A percentile compares a stretch with the other conserved stretches of the same genome.
Evolutionary conservation across 2,888 invertebrate genomes (phyloP).

Genomic region (Chloroclysta siterata): DNA sequence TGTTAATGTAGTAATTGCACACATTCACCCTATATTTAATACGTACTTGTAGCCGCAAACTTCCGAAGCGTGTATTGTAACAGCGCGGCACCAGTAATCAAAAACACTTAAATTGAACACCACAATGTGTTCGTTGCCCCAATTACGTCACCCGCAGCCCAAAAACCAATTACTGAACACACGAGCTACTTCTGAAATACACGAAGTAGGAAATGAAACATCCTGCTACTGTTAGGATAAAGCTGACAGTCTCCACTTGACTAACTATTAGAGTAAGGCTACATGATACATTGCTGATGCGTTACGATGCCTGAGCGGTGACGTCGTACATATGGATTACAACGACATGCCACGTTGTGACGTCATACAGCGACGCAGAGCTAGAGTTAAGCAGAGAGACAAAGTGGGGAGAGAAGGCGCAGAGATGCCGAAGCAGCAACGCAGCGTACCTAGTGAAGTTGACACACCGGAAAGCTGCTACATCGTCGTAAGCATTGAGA

Average conservation of each 20-base stretch:
- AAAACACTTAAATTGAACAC: constrained; percentile 30
- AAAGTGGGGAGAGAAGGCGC: too few species aligned
- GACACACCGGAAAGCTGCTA: too few species aligned
- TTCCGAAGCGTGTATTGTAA: not conserved
- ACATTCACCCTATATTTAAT: not conserved
- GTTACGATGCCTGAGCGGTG: too few species aligned
- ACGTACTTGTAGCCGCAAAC: not conserved
- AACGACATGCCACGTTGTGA: too few species aligned
- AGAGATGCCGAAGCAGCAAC: too few species aligned
- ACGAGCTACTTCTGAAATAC: constrained; percentile 26
- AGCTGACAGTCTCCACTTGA: constrained; percentile 9
- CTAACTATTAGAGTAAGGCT: constrained; percentile 2
- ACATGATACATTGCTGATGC: not conserved
- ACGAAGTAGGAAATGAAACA: constrained; percentile 36
- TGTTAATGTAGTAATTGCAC: too few species aligned
- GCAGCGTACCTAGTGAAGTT: too few species aligned
- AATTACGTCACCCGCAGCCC: constrained; percentile 35
- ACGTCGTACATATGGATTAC: too few species aligned
- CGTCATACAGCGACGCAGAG: too few species aligned
- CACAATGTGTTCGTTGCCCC: constrained; percentile 27
- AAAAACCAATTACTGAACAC: constrained; percentile 38
- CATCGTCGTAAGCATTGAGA: too few species aligned
- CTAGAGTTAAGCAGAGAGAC: too few species aligned
- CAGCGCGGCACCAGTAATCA: constrained; percentile 25
- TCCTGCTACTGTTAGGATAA: constrained; percentile 22